Percentiles rank a stretch among this genome's conserved stretches.
Evolutionary conservation across 2,113 vertebrate species (phyloP).

Genomic region (Pedionomus torquatus): DNA sequence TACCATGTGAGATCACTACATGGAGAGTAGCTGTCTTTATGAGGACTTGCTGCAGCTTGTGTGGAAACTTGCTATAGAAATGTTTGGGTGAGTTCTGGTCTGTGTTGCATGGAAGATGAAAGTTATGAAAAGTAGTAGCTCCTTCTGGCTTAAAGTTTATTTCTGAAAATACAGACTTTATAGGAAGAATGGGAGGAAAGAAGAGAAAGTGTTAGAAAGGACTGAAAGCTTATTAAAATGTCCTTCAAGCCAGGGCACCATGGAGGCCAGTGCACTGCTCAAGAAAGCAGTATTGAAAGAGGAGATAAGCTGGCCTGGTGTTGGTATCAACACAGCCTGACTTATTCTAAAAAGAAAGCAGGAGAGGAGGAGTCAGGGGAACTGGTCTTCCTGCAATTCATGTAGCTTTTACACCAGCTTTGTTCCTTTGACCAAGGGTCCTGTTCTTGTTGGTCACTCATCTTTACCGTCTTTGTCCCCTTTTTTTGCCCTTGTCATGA

Average conservation of each 20-base stretch:
- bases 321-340: not conserved
- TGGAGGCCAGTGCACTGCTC: not conserved
- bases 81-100: not conserved
- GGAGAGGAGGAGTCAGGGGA: not conserved
- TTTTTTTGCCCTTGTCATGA: not conserved
- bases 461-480: not conserved
- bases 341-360: not conserved
- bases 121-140: not conserved
- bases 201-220: not conserved
- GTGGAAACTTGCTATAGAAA: not conserved
- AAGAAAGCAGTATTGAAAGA: not conserved
- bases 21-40: not conserved
- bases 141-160: not conserved
- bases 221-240: not conserved
- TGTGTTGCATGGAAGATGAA: not conserved
- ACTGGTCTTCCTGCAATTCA: not conserved
- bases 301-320: not conserved
- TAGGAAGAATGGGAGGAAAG: not conserved
- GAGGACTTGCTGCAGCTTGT: not conserved
- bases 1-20: accelerated
- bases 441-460: accelerated
- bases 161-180: not conserved
- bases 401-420: not conserved
- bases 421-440: not conserved
- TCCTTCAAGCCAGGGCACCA: not conserved